Percentiles rank a stretch among this genome's conserved stretches.
Conservation (phyloP, 2,113 vertebrate species). For the Reinhardtius hippoglossoides region DNA sequence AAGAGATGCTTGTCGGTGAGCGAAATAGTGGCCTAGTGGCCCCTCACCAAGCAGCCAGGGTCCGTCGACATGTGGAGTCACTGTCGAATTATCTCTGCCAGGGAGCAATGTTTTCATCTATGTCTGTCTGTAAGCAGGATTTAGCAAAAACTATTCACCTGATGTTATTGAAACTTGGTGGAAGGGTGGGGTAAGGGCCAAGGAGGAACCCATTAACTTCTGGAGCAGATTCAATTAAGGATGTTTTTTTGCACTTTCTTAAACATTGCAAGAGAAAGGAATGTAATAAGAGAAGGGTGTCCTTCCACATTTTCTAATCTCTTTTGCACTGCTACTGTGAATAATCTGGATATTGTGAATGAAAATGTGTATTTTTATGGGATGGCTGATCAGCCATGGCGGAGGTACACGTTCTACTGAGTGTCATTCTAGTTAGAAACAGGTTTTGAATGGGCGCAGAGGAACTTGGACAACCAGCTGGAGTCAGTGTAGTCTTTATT, state of each 20-base stretch:
- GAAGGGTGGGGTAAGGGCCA: background rate
- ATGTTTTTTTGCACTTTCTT: no score
- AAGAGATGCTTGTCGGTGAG: constrained; percentile 27
- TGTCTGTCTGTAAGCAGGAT: background rate
- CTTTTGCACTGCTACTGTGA: no score
- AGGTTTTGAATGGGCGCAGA: background rate
- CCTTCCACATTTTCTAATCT: no score
- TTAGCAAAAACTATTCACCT: background rate
- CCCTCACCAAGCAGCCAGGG: constrained; percentile 8
- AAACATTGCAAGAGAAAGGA: background rate
- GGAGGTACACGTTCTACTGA: no score
- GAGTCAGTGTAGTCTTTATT: background rate
- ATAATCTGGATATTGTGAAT: no score
- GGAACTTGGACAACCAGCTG: background rate
- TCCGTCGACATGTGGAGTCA: no score
- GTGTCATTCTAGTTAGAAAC: no score
- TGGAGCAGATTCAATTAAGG: background rate
- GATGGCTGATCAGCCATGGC: no score
- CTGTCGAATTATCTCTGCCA: no score
- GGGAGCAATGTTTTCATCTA: no score
- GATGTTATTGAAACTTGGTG: background rate
- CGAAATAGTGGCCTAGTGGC: background rate
- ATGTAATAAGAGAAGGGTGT: background rate
- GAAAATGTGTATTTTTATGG: no score
- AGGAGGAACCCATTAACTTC: background rate